Conservation (phyloP, 2,797 vertebrate genomes). For the Acanthopagrus latus region DNA sequence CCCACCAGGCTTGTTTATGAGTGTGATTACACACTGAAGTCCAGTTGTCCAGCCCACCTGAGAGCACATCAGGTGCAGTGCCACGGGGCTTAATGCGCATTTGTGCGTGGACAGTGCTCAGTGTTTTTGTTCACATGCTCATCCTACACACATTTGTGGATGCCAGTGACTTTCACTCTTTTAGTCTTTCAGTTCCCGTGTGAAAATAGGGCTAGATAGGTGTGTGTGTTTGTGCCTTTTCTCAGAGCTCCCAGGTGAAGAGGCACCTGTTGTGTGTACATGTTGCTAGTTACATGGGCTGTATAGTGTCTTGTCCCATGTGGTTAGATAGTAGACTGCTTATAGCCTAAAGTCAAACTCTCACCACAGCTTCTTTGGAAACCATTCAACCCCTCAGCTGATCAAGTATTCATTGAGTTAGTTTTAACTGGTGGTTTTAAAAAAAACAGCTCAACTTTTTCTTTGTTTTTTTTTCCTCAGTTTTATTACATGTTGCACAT, state of each 20-base stretch:
- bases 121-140: conserved; percentile 36
- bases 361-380: conserved; percentile 20
- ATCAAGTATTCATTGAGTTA: conserved; percentile 48
- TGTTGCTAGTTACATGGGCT: conserved; percentile 53
- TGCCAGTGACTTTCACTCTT: conserved; percentile 44
- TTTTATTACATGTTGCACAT: neutral
- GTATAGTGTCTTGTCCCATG: conserved; percentile 43
- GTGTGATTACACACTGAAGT: conserved; percentile 63
- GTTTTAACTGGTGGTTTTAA: conserved; percentile 9
- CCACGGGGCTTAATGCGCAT: conserved; percentile 27
- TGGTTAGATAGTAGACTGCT: conserved; percentile 21
- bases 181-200: conserved; percentile 44
- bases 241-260: conserved; percentile 40
- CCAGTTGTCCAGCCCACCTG: conserved; percentile 62
- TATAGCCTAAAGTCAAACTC: conserved; percentile 37
- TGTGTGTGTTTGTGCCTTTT: conserved; percentile 52
- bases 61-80: conserved; percentile 54
- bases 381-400: conserved; percentile 11
- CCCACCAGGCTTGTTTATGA: conserved; percentile 75
- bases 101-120: conserved; percentile 7
- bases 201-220: conserved; percentile 38
- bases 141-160: conserved; percentile 4
- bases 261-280: conserved; percentile 29
- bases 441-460: neutral
- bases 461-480: neutral